phyloP scores from a whole-genome alignment of 2,888 invertebrate species.

The Eucriotettix oculatus region DNA sequence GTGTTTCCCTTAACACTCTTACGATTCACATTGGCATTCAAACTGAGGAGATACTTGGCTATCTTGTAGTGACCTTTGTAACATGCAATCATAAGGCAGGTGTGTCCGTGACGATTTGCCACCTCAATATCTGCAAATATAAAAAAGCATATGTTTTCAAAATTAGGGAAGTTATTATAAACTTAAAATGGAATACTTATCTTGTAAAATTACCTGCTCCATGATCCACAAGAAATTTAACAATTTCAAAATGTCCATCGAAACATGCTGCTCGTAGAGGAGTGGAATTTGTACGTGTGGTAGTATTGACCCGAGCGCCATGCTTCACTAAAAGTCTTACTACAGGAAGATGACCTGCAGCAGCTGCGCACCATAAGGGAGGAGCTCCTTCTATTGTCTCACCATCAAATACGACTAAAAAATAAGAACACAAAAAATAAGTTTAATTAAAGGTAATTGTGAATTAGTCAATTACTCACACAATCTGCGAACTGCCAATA shows the following conservation, averaged over 20 bases:
- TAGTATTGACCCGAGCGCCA: slow-evolving; percentile 85
- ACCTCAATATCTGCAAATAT: slow-evolving; percentile 77
- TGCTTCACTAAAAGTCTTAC: slow-evolving; percentile 70
- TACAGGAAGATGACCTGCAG: slow-evolving; percentile 80
- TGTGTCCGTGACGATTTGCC: slow-evolving; percentile 89
- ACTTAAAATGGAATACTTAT: slow-evolving; percentile 10
- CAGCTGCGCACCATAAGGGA: slow-evolving; percentile 94
- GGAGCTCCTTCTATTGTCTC: slow-evolving; percentile 95
- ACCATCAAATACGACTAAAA: slow-evolving; percentile 81
- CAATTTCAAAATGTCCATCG: slow-evolving; percentile 90
- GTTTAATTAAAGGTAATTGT: no score
- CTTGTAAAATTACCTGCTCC: slow-evolving; percentile 49
- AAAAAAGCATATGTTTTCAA: not conserved
- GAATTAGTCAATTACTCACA: no score
- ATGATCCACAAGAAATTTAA: slow-evolving; percentile 77
- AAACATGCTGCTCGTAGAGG: slow-evolving; percentile 91
- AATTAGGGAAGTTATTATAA: no score
- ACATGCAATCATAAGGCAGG: slow-evolving; percentile 95
- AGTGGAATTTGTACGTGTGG: slow-evolving; percentile 87
- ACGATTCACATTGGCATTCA: slow-evolving; percentile 82
- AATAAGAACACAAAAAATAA: not conserved
- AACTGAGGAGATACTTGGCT: slow-evolving; percentile 69
- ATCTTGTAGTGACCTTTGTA: slow-evolving; percentile 88
- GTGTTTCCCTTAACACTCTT: slow-evolving; percentile 89
- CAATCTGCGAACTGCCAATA: no score